These are phyloP conservation scores for Lasioglossum calceatum DNA, from an alignment of 2,888 invertebrate genomes.

Conservation along the genomic window DNA sequence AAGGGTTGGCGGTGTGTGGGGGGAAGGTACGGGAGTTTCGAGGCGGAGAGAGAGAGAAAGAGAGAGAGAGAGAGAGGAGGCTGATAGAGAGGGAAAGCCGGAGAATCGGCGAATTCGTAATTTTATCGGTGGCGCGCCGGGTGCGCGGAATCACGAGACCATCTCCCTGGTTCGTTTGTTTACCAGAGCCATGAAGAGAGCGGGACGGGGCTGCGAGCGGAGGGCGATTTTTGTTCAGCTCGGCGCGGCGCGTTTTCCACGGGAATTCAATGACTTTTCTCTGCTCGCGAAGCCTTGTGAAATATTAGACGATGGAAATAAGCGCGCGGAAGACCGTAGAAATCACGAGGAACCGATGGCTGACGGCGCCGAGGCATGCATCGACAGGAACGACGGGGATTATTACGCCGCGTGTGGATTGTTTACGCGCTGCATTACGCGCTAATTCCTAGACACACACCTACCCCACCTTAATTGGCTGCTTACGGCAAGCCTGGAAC, in stretches of 20 bases:
- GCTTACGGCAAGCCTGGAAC: constrained; percentile 19
- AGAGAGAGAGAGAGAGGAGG: background rate
- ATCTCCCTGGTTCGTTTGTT: constrained; percentile 30
- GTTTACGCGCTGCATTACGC: constrained; percentile 26
- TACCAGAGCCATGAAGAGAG: background rate
- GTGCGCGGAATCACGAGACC: constrained; percentile 17
- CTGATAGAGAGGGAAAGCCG: background rate
- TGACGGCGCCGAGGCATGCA: background rate
- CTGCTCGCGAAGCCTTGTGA: background rate
- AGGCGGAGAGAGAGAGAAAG: background rate
- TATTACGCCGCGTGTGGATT: constrained; percentile 8
- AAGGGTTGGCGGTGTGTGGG: background rate
- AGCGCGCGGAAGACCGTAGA: background rate
- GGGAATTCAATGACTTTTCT: constrained; percentile 21
- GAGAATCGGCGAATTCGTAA: constrained; percentile 30
- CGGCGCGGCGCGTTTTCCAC: background rate
- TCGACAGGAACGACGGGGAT: background rate
- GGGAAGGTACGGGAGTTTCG: background rate
- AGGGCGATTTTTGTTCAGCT: constrained; percentile 23
- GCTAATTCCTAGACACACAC: constrained; percentile 17
- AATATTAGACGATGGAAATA: constrained; percentile 16
- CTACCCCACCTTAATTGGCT: constrained; percentile 20
- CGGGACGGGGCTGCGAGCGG: background rate
- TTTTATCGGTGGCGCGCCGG: constrained; percentile 29
- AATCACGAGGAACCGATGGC: background rate